These are phyloP conservation scores for Labeo calbasu DNA, from an alignment of 2,797 vertebrate genomes.

Conservation along the genomic window DNA sequence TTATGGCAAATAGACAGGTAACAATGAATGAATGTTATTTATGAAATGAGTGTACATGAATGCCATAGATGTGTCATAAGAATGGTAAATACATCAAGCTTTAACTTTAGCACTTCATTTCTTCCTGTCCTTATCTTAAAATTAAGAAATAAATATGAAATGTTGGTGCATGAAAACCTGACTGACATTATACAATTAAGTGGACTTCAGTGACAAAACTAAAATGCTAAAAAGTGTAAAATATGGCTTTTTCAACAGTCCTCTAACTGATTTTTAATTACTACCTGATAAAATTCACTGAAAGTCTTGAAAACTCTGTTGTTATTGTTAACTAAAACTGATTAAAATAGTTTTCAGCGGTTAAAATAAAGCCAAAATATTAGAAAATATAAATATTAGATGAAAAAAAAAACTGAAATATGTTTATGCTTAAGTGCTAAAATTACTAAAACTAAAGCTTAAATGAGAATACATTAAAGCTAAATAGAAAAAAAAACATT, in stretches of 20 bases:
- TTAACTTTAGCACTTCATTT: no score
- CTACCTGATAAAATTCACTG: not conserved
- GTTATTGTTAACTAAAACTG: not conserved
- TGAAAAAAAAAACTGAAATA: not conserved
- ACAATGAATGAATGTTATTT: not conserved
- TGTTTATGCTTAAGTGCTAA: not conserved
- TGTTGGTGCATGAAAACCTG: not conserved
- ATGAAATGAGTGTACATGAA: not conserved
- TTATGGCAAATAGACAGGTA: not conserved
- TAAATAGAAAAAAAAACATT: not conserved
- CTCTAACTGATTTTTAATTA: not conserved
- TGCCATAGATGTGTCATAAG: not conserved
- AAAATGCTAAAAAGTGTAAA: no score
- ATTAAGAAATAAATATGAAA: not conserved
- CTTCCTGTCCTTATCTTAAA: not conserved
- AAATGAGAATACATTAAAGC: not conserved
- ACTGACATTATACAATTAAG: not conserved
- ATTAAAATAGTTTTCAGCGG: not conserved
- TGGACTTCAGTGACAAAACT: not conserved
- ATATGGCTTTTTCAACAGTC: no score
- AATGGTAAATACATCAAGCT: not conserved
- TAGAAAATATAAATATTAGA: no score
- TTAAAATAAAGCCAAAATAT: not conserved
- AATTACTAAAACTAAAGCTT: not conserved
- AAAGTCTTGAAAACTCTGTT: not conserved